These are phyloP conservation scores for Leptoteleia sp. DNA, from an alignment of 1,140 invertebrate species.

Conservation along the genomic window DNA sequence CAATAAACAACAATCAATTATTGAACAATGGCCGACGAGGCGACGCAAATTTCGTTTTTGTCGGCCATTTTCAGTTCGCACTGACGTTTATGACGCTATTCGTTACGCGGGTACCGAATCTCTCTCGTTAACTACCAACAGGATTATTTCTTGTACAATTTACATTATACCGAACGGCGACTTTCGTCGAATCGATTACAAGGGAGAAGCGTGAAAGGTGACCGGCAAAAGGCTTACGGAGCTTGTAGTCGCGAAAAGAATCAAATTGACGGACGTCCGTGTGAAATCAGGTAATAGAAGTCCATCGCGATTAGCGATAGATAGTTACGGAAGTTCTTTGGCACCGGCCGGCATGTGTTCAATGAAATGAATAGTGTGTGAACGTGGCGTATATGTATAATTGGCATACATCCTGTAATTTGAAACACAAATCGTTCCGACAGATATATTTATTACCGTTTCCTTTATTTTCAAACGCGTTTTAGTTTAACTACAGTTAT, in stretches of 20 bases:
- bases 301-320: constrained; percentile 64
- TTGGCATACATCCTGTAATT: too few relatives aligned
- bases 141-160: constrained; percentile 44
- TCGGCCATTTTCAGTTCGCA: constrained; percentile 1
- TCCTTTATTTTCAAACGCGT: too few relatives aligned
- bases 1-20: constrained; percentile 44
- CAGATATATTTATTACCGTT: too few relatives aligned
- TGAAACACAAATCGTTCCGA: too few relatives aligned
- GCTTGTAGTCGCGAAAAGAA: constrained; percentile 52
- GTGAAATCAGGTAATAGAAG: constrained; percentile 70
- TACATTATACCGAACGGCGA: constrained; percentile 27
- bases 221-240: constrained; percentile 26
- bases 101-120: constrained; percentile 37
- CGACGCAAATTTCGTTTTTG: constrained; percentile 4
- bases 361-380: too few relatives aligned
- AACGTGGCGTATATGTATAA: too few relatives aligned
- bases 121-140: constrained; percentile 45
- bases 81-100: constrained; percentile 52
- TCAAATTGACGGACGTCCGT: constrained; percentile 68
- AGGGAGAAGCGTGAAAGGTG: constrained; percentile 56
- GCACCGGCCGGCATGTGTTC: constrained; percentile 10
- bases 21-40: constrained; percentile 6
- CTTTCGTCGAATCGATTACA: constrained; percentile 61
- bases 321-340: constrained; percentile 18
- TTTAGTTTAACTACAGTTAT: too few relatives aligned